phyloP scores from a whole-genome alignment of 2,797 vertebrate genomes.

The Muscicapa striata region DNA sequence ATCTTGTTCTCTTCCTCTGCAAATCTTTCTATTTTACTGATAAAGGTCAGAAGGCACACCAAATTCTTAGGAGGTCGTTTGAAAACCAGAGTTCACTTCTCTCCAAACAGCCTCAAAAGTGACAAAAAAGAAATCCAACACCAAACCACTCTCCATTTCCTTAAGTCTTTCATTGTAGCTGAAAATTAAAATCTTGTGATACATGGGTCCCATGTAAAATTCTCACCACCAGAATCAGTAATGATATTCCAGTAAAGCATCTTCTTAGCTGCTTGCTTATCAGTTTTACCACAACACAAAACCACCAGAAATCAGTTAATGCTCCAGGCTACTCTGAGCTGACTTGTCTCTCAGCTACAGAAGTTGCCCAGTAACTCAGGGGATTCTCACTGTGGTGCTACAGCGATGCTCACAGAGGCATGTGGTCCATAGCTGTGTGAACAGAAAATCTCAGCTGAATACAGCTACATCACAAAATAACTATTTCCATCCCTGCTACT shows the following conservation, averaged over 20 bases:
- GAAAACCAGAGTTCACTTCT: neutral
- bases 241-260: neutral
- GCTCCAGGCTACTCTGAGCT: neutral
- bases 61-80: neutral
- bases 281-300: neutral
- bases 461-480: neutral
- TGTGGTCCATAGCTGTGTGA: neutral
- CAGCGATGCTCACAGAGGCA: neutral
- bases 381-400: neutral
- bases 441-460: neutral
- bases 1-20: constrained; percentile 5
- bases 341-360: neutral
- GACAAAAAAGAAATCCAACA: neutral
- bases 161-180: neutral
- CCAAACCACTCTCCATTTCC: neutral
- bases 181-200: neutral
- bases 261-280: neutral
- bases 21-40: constrained; percentile 33
- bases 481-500: neutral
- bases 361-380: neutral
- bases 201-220: neutral
- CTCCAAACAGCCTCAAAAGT: neutral
- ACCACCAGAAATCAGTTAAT: neutral
- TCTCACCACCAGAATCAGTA: neutral
- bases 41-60: neutral